A percentile compares a stretch with the other conserved stretches of the same genome.
Evolutionary conservation across 2,888 invertebrate species (phyloP).

Genomic region (Dendrolimus houi): DNA sequence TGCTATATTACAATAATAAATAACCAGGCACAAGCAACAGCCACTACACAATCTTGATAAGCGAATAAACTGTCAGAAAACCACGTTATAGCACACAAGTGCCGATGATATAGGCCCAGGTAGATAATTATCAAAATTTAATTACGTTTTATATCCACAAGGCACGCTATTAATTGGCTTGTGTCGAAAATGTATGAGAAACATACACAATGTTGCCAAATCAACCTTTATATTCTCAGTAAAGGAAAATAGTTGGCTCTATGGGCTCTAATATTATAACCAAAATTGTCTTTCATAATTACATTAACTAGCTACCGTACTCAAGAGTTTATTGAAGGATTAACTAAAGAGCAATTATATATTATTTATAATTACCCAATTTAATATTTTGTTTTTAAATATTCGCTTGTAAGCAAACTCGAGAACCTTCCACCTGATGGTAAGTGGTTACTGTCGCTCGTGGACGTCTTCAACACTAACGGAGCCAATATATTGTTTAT

Average conservation of each 20-base stretch:
- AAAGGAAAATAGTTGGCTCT: not conserved
- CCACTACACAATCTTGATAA: constrained; percentile 16
- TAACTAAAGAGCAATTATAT: too few relatives aligned
- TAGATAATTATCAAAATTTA: constrained; percentile 41
- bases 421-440: too few relatives aligned
- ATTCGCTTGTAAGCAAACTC: too few relatives aligned
- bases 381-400: too few relatives aligned
- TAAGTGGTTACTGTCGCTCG: too few relatives aligned
- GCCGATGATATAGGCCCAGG: constrained; percentile 19
- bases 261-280: too few relatives aligned
- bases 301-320: too few relatives aligned
- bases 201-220: not conserved
- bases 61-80: constrained; percentile 19
- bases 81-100: constrained; percentile 19
- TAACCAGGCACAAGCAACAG: not conserved
- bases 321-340: too few relatives aligned
- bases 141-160: constrained; percentile 32
- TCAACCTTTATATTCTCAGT: not conserved
- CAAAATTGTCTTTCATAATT: too few relatives aligned
- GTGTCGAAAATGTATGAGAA: constrained; percentile 34
- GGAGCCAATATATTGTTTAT: too few relatives aligned
- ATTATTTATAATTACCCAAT: too few relatives aligned
- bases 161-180: constrained; percentile 35
- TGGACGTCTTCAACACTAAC: too few relatives aligned
- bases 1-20: not conserved